These are phyloP conservation scores for Halisarca cf. caerulea DNA, from an alignment of 37 sponge, comb jelly and placozoan species.

Conservation along the genomic window DNA sequence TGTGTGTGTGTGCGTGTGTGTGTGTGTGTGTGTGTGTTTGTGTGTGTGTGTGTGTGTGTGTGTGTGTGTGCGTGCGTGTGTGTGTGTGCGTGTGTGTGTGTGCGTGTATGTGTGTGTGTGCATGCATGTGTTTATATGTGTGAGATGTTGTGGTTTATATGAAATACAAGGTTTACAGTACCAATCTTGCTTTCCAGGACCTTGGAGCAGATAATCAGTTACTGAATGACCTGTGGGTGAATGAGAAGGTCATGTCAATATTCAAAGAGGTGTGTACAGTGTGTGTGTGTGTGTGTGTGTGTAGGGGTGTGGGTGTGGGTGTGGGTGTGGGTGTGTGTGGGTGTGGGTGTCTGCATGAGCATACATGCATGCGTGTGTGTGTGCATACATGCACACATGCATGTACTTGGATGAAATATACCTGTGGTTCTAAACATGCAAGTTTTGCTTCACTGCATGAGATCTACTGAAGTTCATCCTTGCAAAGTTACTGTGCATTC, in stretches of 20 bases:
- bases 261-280: not conserved
- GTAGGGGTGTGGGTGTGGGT: constrained; percentile 19
- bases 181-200: too few relatives aligned
- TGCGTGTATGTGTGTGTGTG: too few relatives aligned
- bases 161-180: too few relatives aligned
- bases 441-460: not conserved
- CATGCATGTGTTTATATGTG: too few relatives aligned
- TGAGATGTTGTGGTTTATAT: too few relatives aligned
- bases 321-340: constrained; percentile 29
- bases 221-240: constrained; percentile 3
- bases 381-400: not conserved
- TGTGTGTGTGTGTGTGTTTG: too few relatives aligned
- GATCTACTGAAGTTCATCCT: not conserved
- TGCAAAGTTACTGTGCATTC: not conserved
- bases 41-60: too few relatives aligned
- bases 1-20: too few relatives aligned
- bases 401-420: not conserved
- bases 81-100: too few relatives aligned
- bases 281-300: constrained; percentile 21
- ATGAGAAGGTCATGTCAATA: not conserved
- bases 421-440: not conserved
- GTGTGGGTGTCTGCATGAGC: constrained; percentile 15
- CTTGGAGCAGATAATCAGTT: not conserved
- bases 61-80: too few relatives aligned
- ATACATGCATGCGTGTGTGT: not conserved